Conservation (phyloP, 2,888 invertebrate genomes). For the Apotomis capreana region DNA sequence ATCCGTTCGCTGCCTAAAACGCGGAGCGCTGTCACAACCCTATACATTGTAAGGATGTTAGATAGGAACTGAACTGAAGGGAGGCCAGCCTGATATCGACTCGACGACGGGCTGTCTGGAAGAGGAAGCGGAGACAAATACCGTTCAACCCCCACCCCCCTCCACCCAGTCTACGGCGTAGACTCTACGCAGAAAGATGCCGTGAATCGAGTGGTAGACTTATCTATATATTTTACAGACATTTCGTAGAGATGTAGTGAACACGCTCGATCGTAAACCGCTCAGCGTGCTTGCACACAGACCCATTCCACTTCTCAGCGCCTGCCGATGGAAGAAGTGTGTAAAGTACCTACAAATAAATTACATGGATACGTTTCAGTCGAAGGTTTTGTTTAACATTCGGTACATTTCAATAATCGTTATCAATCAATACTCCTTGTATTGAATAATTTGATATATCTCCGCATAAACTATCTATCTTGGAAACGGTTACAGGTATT, state of each 20-base stretch:
- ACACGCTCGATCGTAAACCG: no score
- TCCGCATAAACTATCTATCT: no score
- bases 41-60: not conserved
- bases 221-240: slow-evolving; percentile 1
- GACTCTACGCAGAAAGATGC: slow-evolving; percentile 46
- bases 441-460: no score
- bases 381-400: no score
- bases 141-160: slow-evolving; percentile 52
- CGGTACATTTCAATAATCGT: no score
- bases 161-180: slow-evolving; percentile 26
- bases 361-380: no score
- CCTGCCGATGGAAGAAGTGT: no score
- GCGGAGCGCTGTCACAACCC: slow-evolving; percentile 12
- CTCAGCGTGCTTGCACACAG: no score
- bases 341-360: no score
- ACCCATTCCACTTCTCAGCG: no score
- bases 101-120: slow-evolving; percentile 54
- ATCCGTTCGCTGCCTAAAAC: slow-evolving; percentile 12
- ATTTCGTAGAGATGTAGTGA: not conserved
- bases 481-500: no score
- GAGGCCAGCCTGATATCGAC: slow-evolving; percentile 32
- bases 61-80: slow-evolving; percentile 22
- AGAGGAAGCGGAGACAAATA: slow-evolving; percentile 51
- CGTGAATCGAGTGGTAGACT: slow-evolving; percentile 49
- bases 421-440: no score